phyloP scores from a whole-genome alignment of 2,797 vertebrate genomes.

The Octomys mimax region DNA sequence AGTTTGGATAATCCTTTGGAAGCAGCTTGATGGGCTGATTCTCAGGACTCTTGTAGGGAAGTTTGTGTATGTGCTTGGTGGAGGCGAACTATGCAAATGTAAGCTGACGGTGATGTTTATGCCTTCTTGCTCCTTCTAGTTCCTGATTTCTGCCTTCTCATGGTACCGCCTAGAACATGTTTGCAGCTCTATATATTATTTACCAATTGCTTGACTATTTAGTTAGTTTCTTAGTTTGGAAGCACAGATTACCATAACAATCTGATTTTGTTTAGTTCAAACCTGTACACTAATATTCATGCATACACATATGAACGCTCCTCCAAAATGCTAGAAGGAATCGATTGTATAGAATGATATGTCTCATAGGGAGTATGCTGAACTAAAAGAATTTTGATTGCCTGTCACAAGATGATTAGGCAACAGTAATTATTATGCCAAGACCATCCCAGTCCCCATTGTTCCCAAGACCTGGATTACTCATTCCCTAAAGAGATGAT shows the following conservation, averaged over 20 bases:
- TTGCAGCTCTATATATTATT: not conserved
- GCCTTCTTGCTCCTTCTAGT: not conserved
- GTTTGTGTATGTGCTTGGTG: not conserved
- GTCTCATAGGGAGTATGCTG: constrained; percentile 81
- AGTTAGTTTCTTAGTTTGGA: constrained; percentile 20
- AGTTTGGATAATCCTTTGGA: not conserved
- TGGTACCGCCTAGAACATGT: not conserved
- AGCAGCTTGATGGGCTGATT: not conserved
- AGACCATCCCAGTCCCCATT: constrained; percentile 67
- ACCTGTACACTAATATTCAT: not conserved
- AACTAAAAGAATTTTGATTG: constrained; percentile 72
- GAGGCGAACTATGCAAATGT: not conserved
- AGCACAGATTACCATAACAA: not conserved
- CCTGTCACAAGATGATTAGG: constrained; percentile 73
- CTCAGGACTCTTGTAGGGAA: not conserved
- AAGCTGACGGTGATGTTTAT: not conserved
- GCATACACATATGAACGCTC: not conserved
- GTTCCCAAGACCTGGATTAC: constrained; percentile 72
- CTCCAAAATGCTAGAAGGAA: constrained; percentile 80
- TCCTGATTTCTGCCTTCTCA: not conserved
- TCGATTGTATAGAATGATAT: constrained; percentile 47
- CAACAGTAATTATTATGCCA: constrained; percentile 64
- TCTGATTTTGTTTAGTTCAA: not conserved
- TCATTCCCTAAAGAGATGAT: constrained; percentile 73
- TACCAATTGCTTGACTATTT: not conserved